These are phyloP conservation scores for Pteruthius melanotis DNA, from an alignment of 2,113 vertebrate genomes.

Conservation along the genomic window DNA sequence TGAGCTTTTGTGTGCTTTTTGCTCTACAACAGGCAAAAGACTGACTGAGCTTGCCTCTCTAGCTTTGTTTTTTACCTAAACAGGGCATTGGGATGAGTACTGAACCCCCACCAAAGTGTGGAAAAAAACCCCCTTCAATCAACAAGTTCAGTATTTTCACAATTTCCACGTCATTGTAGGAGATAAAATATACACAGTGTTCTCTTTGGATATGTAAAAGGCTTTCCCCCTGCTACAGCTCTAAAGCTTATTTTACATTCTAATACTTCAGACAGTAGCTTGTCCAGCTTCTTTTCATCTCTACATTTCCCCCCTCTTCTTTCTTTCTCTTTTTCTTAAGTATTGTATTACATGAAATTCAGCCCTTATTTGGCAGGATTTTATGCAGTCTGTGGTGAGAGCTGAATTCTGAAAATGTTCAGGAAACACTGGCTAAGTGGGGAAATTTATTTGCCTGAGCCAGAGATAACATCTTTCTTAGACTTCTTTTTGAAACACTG, in stretches of 20 bases:
- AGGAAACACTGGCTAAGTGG: constrained; percentile 59
- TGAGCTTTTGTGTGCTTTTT: constrained; percentile 12
- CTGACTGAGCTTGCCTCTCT: not conserved
- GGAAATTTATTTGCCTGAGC: constrained; percentile 60
- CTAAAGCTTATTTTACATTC: constrained; percentile 48
- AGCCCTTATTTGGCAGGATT: constrained; percentile 59
- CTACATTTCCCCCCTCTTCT: not conserved
- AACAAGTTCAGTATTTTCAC: constrained; percentile 43
- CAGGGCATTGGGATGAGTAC: not conserved
- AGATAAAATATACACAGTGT: constrained; percentile 29
- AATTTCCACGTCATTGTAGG: not conserved
- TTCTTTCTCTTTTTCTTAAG: constrained; percentile 10
- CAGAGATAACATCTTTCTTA: constrained; percentile 61
- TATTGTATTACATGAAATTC: constrained; percentile 62
- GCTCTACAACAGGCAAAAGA: not conserved
- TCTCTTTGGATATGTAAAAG: constrained; percentile 19
- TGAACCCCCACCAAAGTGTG: not conserved
- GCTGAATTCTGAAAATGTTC: constrained; percentile 56
- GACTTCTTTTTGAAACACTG: constrained; percentile 56
- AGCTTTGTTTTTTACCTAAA: not conserved
- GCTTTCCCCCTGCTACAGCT: not conserved
- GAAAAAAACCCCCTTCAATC: not conserved
- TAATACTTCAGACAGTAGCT: constrained; percentile 50
- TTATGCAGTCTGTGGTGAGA: constrained; percentile 63
- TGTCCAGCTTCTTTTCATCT: constrained; percentile 55